Percentiles rank a stretch among this genome's conserved stretches.
Conservation (phyloP, 2,888 invertebrate species). For the Phymatocera aterrima region DNA sequence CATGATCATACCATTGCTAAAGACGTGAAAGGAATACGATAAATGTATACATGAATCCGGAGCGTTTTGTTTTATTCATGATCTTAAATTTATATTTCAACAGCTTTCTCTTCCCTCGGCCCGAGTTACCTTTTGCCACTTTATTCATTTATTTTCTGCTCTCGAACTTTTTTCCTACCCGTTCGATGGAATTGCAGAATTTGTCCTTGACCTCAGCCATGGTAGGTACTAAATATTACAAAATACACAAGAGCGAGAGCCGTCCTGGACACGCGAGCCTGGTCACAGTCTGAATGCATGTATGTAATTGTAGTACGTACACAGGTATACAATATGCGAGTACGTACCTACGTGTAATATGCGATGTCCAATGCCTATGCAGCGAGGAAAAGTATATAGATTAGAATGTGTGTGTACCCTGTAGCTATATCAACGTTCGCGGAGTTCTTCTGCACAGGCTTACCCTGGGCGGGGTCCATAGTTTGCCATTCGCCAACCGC, state of each 20-base stretch:
- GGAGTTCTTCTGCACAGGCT: background rate
- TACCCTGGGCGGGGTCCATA: background rate
- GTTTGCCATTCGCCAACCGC: background rate
- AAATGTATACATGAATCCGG: background rate
- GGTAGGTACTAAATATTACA: slow-evolving; percentile 60
- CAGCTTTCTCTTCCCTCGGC: background rate
- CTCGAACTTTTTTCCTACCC: background rate
- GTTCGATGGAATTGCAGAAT: slow-evolving; percentile 44
- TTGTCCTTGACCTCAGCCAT: slow-evolving; percentile 64
- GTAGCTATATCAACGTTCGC: background rate
- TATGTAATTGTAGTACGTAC: background rate
- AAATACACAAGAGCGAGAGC: slow-evolving; percentile 58
- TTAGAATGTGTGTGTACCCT: background rate
- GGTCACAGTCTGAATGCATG: background rate
- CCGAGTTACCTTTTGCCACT: background rate
- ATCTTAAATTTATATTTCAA: background rate
- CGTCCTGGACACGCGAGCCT: slow-evolving; percentile 65
- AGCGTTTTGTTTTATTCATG: background rate
- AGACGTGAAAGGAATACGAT: background rate
- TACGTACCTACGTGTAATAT: no score
- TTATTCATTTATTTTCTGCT: background rate
- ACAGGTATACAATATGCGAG: no score
- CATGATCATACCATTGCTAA: background rate
- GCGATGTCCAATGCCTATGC: background rate
- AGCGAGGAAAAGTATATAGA: background rate